Percentiles rank a stretch among this genome's conserved stretches.
Evolutionary conservation across 2,888 invertebrate genomes (phyloP).

Genomic region (Phytoseiulus persimilis): DNA sequence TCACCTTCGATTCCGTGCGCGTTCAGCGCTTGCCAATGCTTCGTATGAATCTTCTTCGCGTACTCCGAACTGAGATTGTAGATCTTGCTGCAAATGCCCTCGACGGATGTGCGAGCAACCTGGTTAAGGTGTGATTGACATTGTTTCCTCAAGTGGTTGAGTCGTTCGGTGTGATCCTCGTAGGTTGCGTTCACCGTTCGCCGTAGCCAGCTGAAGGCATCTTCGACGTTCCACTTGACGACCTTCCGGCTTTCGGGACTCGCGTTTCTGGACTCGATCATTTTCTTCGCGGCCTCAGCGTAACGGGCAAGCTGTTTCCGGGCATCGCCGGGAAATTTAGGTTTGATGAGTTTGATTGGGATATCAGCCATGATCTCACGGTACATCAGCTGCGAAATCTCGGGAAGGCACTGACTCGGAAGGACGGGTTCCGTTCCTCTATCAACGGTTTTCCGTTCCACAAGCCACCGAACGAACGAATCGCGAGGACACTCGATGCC

Average conservation of each 20-base stretch:
- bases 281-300: slow-evolving; percentile 91
- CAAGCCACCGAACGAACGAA: slow-evolving; percentile 87
- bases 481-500: slow-evolving; percentile 88
- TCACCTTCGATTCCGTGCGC: slow-evolving; percentile 67
- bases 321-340: slow-evolving; percentile 89
- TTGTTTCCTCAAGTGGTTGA: slow-evolving; percentile 82
- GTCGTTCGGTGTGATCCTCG: slow-evolving; percentile 75
- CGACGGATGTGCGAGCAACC: slow-evolving; percentile 86
- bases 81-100: slow-evolving; percentile 87
- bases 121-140: slow-evolving; percentile 92
- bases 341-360: slow-evolving; percentile 86
- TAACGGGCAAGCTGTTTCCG: slow-evolving; percentile 84
- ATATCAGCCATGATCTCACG: slow-evolving; percentile 97
- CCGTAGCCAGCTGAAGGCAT: slow-evolving; percentile 89
- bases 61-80: slow-evolving; percentile 84
- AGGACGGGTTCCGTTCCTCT: slow-evolving; percentile 80
- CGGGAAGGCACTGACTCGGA: slow-evolving; percentile 81
- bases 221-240: slow-evolving; percentile 97
- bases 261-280: slow-evolving; percentile 85
- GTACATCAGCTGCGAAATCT: slow-evolving; percentile 88
- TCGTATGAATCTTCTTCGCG: slow-evolving; percentile 78
- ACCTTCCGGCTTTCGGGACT: slow-evolving; percentile 88
- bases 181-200: slow-evolving; percentile 85
- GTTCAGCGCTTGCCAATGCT: slow-evolving; percentile 72
- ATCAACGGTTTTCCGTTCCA: slow-evolving; percentile 86